These are phyloP conservation scores for Crypturellus tataupa DNA, from an alignment of 2,797 vertebrate genomes.

Conservation along the genomic window DNA sequence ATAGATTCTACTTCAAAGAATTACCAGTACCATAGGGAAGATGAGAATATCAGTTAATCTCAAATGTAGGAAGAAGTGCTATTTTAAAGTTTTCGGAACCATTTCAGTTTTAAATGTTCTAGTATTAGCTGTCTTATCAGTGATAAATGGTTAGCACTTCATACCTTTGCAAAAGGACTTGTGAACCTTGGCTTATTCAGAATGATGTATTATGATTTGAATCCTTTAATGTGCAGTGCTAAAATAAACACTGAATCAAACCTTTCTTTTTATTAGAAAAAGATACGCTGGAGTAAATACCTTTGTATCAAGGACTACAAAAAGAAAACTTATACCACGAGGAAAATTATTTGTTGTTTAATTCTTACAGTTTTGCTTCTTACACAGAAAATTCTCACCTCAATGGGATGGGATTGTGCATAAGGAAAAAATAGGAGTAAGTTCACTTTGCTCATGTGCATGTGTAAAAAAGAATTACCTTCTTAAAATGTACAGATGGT, in stretches of 20 bases:
- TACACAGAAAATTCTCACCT: neutral
- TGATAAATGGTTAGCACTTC: constrained; percentile 46
- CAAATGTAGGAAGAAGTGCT: neutral
- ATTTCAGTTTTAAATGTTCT: constrained; percentile 17
- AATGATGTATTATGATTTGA: constrained; percentile 36
- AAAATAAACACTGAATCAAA: constrained; percentile 17
- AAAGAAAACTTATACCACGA: neutral
- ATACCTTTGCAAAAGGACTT: constrained; percentile 27
- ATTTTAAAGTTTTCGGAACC: constrained; percentile 45
- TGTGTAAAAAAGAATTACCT: neutral
- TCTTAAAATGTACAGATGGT: neutral
- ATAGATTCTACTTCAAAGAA: constrained; percentile 18
- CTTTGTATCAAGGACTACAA: neutral
- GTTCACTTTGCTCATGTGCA: neutral
- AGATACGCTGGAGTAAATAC: neutral
- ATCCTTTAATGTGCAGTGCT: neutral
- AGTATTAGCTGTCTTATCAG: constrained; percentile 2
- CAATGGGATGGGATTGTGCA: neutral
- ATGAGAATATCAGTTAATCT: constrained; percentile 6
- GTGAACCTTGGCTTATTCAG: neutral
- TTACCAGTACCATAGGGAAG: neutral
- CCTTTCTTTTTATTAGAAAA: neutral
- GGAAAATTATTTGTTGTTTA: neutral
- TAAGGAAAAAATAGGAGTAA: neutral
- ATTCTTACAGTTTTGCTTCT: neutral